A percentile compares a stretch with the other conserved stretches of the same genome.
phyloP scores from a whole-genome alignment of 1,140 invertebrate genomes.

The Drosophila ercepeae region DNA sequence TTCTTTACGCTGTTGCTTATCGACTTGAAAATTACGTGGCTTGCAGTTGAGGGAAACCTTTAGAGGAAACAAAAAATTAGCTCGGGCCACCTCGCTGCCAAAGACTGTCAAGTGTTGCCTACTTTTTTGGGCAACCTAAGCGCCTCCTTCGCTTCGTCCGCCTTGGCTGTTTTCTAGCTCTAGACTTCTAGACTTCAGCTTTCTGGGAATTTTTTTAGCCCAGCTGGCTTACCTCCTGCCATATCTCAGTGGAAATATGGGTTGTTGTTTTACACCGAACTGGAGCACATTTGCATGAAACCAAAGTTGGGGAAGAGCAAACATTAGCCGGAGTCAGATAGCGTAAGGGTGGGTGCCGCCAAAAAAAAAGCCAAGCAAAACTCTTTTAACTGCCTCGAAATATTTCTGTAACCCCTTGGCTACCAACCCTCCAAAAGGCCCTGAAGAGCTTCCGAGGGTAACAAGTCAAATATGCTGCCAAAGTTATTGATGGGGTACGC shows the following conservation, averaged over 20 bases:
- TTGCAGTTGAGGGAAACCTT: constrained; percentile 17
- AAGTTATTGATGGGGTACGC: constrained; percentile 79
- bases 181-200: neutral
- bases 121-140: constrained; percentile 65
- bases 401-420: constrained; percentile 39
- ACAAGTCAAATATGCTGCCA: constrained; percentile 75
- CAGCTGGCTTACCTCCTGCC: neutral
- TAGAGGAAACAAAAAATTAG: constrained; percentile 70
- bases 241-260: neutral
- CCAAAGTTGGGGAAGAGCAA: constrained; percentile 32
- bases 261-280: no score
- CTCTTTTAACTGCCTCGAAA: neutral
- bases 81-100: constrained; percentile 35
- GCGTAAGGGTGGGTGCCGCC: constrained; percentile 9
- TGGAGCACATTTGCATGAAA: constrained; percentile 70
- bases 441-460: neutral
- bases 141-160: neutral
- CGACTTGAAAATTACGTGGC: constrained; percentile 71
- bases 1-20: constrained; percentile 58
- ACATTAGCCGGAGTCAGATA: constrained; percentile 48
- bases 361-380: constrained; percentile 28
- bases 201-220: neutral
- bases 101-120: constrained; percentile 62
- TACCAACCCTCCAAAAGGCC: constrained; percentile 8
- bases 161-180: neutral